Percentiles rank a stretch among this genome's conserved stretches.
Evolutionary conservation across 2,888 invertebrate genomes (phyloP).

Genomic region (Callimorpha dominula): DNA sequence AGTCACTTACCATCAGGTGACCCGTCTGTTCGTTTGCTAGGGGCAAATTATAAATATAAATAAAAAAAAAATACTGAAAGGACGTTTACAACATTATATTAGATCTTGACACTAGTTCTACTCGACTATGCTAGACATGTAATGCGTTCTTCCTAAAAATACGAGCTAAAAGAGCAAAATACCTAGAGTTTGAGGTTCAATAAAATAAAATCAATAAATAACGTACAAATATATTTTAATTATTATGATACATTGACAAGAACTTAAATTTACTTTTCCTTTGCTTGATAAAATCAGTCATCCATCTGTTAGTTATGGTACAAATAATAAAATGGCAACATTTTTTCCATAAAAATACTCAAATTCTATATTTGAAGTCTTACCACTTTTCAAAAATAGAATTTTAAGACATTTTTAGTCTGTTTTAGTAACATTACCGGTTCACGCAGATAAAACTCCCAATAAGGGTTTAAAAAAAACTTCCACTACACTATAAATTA

Average conservation of each 20-base stretch:
- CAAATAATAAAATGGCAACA: background rate
- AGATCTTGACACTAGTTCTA: no score
- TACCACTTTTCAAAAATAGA: background rate
- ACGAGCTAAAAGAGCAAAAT: no score
- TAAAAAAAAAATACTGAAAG: no score
- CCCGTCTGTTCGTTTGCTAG: no score
- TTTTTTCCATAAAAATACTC: background rate
- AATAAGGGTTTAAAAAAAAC: background rate
- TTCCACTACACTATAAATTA: background rate
- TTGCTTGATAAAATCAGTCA: background rate
- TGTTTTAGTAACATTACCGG: background rate
- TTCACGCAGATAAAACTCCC: background rate
- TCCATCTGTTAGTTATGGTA: background rate
- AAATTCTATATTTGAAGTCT: background rate
- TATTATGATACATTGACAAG: slow-evolving; percentile 5
- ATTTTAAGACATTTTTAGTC: background rate
- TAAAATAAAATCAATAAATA: no score
- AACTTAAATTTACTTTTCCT: background rate
- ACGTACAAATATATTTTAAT: background rate
- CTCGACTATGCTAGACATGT: no score
- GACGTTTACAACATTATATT: no score
- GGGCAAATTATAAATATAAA: no score
- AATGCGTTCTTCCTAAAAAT: no score
- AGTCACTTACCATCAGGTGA: no score
- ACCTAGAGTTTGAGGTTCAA: no score